Base-by-base conservation (phyloP, 2,113 vertebrate genomes). In the Pholis gunnellus region DNA sequence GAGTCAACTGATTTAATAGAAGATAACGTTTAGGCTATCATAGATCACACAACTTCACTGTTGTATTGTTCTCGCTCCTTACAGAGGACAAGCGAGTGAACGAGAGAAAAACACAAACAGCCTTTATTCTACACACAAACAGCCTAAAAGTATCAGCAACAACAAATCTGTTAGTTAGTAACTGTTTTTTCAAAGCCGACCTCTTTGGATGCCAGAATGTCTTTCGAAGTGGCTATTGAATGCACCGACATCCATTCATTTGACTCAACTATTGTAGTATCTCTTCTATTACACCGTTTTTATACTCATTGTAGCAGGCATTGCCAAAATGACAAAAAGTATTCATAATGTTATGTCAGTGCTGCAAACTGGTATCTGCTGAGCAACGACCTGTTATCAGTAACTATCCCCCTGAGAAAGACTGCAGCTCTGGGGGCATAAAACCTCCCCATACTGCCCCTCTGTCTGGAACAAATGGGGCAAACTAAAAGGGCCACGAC, bases 1-100 rank as follows among this genome's bases (percentile, higher is more conserved):
- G 79, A 72, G 82, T 52, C 36, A 42, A 75, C 71, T 88, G 82
- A 89, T 93, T 93, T 93, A 89, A 86, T 81, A 78, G 89, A 80
- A 48, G 38, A 13, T 94, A 94, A 94, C 93, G 91, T 93, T 94
- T 91, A 87, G 76, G 72, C 82, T n/a, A 57, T 87, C 63, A 83
- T 93, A 88, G 68, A 90, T 94, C 89, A 91, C 83, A 63, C 79
- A 82, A 86, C 78, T 78, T 80, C 82, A 78, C 81, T 78, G 88
- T 42, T 68, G 78, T 68, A 79, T 87, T 88, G 88, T 83, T 87
- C 83, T 77, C 17, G n/a, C 71, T 76, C 70, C 48, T 87, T 64
- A 54, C 71, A 17, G 18, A 65, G 36, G 71, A 83, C 83, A 89
- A 85, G 11, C 20, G 67, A 31, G 52, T 27, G 65, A 72, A 66